Evolutionary conservation across 1,140 invertebrate species (phyloP), one percentile per base, ranked within the genome.

Genomic region (Nasonia giraulti): DNA sequence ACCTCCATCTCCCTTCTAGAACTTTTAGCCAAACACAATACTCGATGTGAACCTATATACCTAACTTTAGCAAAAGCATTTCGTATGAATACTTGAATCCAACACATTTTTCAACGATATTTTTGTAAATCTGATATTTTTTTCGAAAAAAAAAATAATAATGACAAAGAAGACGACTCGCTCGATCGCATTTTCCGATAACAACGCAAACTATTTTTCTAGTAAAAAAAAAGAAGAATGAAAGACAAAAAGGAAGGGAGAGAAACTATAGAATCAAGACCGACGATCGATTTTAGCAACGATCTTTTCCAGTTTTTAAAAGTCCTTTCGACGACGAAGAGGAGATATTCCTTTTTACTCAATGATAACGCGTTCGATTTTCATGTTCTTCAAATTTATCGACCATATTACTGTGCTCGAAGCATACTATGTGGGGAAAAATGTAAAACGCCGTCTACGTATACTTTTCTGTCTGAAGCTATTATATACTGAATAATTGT

Each of bases 61-160:
- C 55, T 20, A 62, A 20, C 55, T 20, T 62, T 62, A 62, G 14
- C 55, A 5, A 62, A 20, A n/a, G 55, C 55, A 62, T 62, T 62
- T 62, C 55, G 17, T 62, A 62, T 62, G 55, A 62, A 62, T 17
- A 62, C 55, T 62, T n/a, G 20, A 62, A n/a, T n/a, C 55, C 55
- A 7, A 62, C 17, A 27, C 20, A 73, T 79, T 79, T 37, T 68
- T 20, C 47, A 75, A 66, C 31, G 23, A 71, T 77, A 78, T 78
- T 85, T 85, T 85, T 82, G 40, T 82, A 85, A 82, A 82, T 71
- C 82, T n/a, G n/a, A n/a, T 71, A 37, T 82, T 71, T 27, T 76
- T 62, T 71, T 44, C 31, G 47, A 31, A 69, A 47, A 62, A n/a
- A 17, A 55, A 20, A n/a, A 37, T 27, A 27, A 27, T 27, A 37